These are phyloP conservation scores for Notamacropus eugenii DNA, from an alignment of 2,797 vertebrate species.

Conservation along the genomic window DNA sequence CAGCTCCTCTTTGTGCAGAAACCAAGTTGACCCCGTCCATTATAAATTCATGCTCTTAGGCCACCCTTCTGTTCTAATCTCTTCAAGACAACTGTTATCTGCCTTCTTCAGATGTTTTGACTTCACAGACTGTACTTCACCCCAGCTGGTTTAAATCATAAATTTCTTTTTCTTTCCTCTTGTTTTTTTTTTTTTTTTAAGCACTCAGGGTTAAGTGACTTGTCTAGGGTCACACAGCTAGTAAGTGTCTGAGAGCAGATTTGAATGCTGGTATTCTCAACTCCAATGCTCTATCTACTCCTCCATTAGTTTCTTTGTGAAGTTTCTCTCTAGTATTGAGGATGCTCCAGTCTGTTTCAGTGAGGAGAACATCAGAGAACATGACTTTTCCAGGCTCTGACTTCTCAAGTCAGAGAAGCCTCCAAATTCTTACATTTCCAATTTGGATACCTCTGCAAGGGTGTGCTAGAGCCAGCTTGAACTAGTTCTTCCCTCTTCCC, in stretches of 20 bases:
- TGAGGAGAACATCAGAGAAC: neutral
- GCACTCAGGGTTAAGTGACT: neutral
- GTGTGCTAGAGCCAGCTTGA: neutral
- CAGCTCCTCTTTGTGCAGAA: constrained; percentile 61
- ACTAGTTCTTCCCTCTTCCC: too few relatives aligned
- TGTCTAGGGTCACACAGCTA: neutral
- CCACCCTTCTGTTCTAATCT: neutral
- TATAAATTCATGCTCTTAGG: constrained; percentile 45
- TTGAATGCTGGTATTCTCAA: neutral
- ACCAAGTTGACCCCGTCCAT: constrained; percentile 25
- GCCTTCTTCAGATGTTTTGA: neutral
- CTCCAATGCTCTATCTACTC: neutral
- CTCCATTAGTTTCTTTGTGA: neutral
- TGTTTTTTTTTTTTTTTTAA: neutral
- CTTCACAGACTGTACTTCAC: neutral
- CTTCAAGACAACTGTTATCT: neutral
- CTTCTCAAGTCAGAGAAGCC: neutral
- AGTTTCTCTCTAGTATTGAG: neutral
- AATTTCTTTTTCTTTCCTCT: neutral
- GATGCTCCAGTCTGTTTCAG: neutral
- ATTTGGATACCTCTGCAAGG: neutral
- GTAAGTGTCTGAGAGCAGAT: neutral
- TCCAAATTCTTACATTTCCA: neutral
- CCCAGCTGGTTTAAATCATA: neutral
- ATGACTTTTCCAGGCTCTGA: neutral